A percentile compares a stretch with the other conserved stretches of the same genome.
Conservation (phyloP, 2,888 invertebrate genomes). For the Mesorhabditis spiculigera region DNA sequence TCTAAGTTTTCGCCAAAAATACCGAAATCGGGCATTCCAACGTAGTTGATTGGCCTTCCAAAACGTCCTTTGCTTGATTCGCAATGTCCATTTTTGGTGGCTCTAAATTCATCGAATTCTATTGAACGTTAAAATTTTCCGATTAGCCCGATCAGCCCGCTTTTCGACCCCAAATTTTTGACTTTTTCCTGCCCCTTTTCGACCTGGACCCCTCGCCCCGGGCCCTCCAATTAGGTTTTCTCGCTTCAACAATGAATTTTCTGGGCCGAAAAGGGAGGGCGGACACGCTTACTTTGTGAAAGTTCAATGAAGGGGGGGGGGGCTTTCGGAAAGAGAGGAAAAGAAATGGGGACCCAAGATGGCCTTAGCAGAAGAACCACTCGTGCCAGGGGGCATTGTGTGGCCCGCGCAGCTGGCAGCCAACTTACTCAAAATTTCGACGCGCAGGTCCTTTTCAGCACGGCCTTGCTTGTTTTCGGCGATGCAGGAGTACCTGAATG, state of each 20-base stretch:
- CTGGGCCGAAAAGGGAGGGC: neutral
- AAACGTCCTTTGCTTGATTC: constrained; percentile 42
- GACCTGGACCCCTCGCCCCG: neutral
- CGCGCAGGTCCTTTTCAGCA: constrained; percentile 63
- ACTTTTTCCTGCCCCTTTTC: neutral
- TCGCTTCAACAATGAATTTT: constrained; percentile 2
- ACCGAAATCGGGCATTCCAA: constrained; percentile 56
- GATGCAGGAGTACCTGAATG: constrained; percentile 65
- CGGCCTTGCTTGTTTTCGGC: constrained; percentile 67
- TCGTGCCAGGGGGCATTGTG: neutral
- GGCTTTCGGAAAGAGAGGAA: neutral
- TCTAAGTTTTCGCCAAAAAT: neutral
- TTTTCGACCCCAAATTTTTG: neutral
- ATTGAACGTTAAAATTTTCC: neutral
- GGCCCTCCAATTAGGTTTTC: constrained; percentile 1
- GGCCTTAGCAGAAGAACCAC: neutral
- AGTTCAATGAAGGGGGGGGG: too few relatives aligned
- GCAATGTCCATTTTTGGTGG: constrained; percentile 39
- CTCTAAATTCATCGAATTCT: constrained; percentile 26
- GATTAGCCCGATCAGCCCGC: neutral
- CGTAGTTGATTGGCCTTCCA: constrained; percentile 65
- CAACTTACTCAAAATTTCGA: constrained; percentile 67
- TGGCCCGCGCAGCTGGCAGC: neutral
- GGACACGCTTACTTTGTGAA: too few relatives aligned
- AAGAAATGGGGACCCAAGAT: neutral